These are phyloP conservation scores for Euschistus heros DNA, from an alignment of 1,140 invertebrate genomes.

Conservation along the genomic window DNA sequence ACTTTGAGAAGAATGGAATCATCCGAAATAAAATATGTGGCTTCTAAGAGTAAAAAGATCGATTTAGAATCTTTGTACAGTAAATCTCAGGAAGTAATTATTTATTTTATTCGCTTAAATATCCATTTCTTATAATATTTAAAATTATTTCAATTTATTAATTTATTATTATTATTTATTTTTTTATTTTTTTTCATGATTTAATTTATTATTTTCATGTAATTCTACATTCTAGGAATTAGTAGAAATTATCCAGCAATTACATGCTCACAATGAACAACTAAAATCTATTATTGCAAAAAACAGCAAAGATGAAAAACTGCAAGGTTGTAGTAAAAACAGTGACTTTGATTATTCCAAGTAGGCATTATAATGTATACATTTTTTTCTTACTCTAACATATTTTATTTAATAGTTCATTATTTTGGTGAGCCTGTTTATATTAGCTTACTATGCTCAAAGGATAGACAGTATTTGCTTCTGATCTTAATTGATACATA, in stretches of 20 bases:
- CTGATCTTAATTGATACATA: not conserved
- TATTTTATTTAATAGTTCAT: not conserved
- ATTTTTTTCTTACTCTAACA: not conserved
- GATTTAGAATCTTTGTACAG: not conserved
- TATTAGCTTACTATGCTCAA: too few species aligned
- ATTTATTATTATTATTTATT: not conserved
- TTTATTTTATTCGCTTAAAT: not conserved
- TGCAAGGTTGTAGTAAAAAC: conserved; percentile 3
- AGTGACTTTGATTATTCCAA: conserved; percentile 46
- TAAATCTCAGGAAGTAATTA: not conserved
- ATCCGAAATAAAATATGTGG: not conserved
- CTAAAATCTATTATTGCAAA: conserved; percentile 23
- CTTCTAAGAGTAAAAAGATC: not conserved
- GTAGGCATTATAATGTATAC: conserved; percentile 35
- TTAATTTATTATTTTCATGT: not conserved
- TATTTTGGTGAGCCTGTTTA: not conserved
- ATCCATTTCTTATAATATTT: not conserved
- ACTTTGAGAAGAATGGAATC: too few species aligned
- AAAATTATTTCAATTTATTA: not conserved
- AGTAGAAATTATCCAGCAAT: conserved; percentile 17
- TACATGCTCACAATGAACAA: conserved; percentile 24
- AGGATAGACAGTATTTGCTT: too few species aligned
- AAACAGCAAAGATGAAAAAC: conserved; percentile 30
- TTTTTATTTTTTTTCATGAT: not conserved
- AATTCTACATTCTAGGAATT: conserved; percentile 12